These are phyloP conservation scores for Aptenodytes patagonicus DNA, from an alignment of 2,113 vertebrate genomes.

Conservation along the genomic window DNA sequence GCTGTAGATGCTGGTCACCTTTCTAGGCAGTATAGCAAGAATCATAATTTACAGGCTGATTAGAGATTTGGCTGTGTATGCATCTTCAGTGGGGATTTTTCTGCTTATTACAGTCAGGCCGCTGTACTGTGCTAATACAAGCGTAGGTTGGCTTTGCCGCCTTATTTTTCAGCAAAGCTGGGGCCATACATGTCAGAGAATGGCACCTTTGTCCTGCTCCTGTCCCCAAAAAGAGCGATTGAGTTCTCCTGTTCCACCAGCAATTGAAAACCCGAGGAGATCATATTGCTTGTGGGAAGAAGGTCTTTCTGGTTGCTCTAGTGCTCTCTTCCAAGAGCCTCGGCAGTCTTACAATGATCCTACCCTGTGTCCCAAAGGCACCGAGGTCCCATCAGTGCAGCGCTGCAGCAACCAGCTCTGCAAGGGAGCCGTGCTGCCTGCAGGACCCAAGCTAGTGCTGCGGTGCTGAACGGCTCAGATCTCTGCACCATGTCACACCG, in stretches of 20 bases:
- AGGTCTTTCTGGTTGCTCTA: background rate
- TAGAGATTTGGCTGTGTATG: background rate
- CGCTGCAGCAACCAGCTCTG: background rate
- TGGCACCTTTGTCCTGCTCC: background rate
- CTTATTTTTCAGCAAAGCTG: background rate
- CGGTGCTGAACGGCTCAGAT: background rate
- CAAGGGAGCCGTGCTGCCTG: background rate
- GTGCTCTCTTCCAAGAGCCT: background rate
- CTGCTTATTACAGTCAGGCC: background rate
- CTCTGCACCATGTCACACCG: background rate
- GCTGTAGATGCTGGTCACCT: background rate
- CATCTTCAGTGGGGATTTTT: background rate
- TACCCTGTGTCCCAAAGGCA: background rate
- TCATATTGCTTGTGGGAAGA: background rate
- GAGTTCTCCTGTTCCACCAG: background rate
- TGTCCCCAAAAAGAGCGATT: background rate
- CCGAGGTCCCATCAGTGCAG: background rate
- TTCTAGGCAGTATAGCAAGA: background rate
- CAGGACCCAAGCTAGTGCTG: background rate
- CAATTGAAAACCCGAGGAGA: background rate
- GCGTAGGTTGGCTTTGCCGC: background rate
- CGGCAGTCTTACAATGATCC: background rate
- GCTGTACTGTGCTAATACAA: background rate
- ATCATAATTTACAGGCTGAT: background rate
- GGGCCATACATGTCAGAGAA: background rate